phyloP scores from a whole-genome alignment of 2,888 invertebrate genomes.

The Ornithoptera alexandrae region DNA sequence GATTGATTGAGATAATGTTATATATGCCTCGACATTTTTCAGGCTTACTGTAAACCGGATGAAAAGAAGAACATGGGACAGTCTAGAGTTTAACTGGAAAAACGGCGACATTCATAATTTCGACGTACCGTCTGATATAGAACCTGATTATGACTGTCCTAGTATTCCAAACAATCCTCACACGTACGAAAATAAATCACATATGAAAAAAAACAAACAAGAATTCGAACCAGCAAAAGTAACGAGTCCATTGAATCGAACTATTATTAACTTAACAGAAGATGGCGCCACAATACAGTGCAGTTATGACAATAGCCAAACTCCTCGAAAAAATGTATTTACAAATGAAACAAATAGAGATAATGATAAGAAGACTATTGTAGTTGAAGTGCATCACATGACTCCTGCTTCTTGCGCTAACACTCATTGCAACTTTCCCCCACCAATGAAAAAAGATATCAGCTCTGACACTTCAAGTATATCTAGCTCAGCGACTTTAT shows the following conservation, averaged over 20 bases:
- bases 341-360: constrained; percentile 54
- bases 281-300: constrained; percentile 86
- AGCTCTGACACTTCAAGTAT: constrained; percentile 59
- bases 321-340: constrained; percentile 65
- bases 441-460: constrained; percentile 52
- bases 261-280: constrained; percentile 86
- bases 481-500: constrained; percentile 65
- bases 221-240: constrained; percentile 54
- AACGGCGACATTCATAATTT: constrained; percentile 72
- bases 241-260: constrained; percentile 80
- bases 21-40: constrained; percentile 39
- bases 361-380: constrained; percentile 82
- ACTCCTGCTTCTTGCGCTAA: constrained; percentile 59
- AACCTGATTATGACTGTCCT: constrained; percentile 71
- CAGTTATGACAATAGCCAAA: constrained; percentile 74
- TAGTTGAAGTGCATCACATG: constrained; percentile 86
- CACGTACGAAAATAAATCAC: constrained; percentile 66
- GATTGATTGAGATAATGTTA: no score
- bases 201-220: constrained; percentile 52
- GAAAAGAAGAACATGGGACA: constrained; percentile 81
- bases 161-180: constrained; percentile 75
- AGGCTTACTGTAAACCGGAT: constrained; percentile 69
- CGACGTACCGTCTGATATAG: constrained; percentile 74
- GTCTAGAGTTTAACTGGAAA: constrained; percentile 80
- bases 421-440: constrained; percentile 54